phyloP scores from a whole-genome alignment of 2,888 invertebrate genomes.

The Chrysina gloriosa region DNA sequence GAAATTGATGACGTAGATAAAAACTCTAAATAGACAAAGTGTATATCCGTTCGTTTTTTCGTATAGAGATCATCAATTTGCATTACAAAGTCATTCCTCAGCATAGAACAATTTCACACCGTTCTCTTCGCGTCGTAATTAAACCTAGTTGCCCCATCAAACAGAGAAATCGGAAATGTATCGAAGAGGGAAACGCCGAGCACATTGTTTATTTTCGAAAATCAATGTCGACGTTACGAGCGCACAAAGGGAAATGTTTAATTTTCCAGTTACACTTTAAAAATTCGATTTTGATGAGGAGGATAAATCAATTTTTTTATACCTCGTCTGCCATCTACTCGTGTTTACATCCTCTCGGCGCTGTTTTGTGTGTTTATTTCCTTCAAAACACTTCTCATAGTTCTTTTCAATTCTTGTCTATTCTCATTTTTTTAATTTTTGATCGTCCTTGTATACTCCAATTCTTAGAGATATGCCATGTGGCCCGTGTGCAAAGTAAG shows the following conservation, averaged over 20 bases:
- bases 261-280: constrained; percentile 24
- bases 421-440: too few species aligned
- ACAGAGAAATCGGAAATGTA: constrained; percentile 14
- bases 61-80: too few species aligned
- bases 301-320: constrained; percentile 34
- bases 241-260: constrained; percentile 25
- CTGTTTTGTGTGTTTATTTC: constrained; percentile 13
- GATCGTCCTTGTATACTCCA: too few species aligned
- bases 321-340: constrained; percentile 19
- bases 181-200: background rate
- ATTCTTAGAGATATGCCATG: too few species aligned
- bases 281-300: constrained; percentile 31
- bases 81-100: too few species aligned
- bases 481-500: too few species aligned
- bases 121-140: background rate
- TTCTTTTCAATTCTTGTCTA: too few species aligned
- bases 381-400: too few species aligned
- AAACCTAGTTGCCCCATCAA: constrained; percentile 6
- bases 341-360: constrained; percentile 15
- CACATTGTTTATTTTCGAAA: constrained; percentile 15
- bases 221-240: constrained; percentile 18
- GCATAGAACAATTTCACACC: background rate
- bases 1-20: too few species aligned
- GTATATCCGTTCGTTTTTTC: too few species aligned
- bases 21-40: too few species aligned